These are phyloP conservation scores for Parazoanthus swiftii DNA, from an alignment of 92 coral and sea anemone species.

Conservation along the genomic window DNA sequence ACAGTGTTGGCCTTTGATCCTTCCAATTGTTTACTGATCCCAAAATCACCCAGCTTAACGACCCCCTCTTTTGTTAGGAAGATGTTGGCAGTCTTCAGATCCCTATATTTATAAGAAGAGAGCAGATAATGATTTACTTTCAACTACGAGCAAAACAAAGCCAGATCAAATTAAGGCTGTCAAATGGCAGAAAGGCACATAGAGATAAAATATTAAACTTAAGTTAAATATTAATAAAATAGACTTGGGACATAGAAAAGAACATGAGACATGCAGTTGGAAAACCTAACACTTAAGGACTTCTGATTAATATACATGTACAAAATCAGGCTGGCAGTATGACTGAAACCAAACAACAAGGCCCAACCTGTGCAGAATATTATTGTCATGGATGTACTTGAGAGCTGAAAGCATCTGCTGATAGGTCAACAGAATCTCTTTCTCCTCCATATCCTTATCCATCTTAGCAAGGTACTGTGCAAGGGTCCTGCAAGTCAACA, in stretches of 20 bases:
- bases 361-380: conserved; percentile 87
- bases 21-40: conserved; percentile 97
- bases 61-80: conserved; percentile 94
- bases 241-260: too few relatives aligned
- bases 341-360: not conserved
- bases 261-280: too few relatives aligned
- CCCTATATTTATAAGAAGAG: conserved; percentile 60
- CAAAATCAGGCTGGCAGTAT: not conserved
- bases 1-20: conserved; percentile 98
- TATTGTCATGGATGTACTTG: conserved; percentile 88
- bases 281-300: not conserved
- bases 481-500: conserved; percentile 66
- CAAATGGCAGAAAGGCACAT: not conserved
- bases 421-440: conserved; percentile 80
- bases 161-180: not conserved
- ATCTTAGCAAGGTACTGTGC: conserved; percentile 83
- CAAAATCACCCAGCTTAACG: conserved; percentile 98
- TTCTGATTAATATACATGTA: not conserved
- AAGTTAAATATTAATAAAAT: too few relatives aligned
- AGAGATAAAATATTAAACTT: too few relatives aligned
- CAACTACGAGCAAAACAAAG: not conserved
- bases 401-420: conserved; percentile 95
- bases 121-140: not conserved
- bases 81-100: conserved; percentile 95
- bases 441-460: conserved; percentile 96